phyloP scores from a whole-genome alignment of 2,113 vertebrate genomes.

The Notarius lentiginosus region DNA sequence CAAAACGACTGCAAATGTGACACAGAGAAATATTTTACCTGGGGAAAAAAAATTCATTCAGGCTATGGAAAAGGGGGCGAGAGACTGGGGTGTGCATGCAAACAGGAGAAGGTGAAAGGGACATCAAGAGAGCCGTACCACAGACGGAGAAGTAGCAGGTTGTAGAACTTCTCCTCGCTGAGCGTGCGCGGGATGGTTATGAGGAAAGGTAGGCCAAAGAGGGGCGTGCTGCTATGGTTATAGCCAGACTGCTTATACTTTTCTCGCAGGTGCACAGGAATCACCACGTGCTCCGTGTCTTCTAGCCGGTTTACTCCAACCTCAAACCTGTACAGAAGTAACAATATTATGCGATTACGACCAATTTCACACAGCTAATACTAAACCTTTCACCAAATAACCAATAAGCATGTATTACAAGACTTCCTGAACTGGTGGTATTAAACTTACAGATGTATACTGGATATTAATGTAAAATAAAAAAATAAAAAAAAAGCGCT shows the following conservation, averaged over 20 bases:
- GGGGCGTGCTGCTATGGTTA: constrained; percentile 90
- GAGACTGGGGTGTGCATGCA: too few relatives aligned
- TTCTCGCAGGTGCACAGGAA: constrained; percentile 93
- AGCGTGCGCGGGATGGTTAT: constrained; percentile 91
- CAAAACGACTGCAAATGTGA: constrained; percentile 67
- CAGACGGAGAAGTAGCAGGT: constrained; percentile 89
- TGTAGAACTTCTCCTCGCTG: constrained; percentile 96
- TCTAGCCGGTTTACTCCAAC: constrained; percentile 87
- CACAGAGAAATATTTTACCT: constrained; percentile 21
- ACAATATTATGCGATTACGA: background rate
- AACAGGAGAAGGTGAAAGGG: background rate
- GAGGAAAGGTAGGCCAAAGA: constrained; percentile 96
- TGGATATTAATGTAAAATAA: background rate
- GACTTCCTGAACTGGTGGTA: background rate
- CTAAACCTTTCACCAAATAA: background rate
- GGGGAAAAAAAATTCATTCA: background rate
- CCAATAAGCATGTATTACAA: background rate
- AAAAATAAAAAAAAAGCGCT: background rate
- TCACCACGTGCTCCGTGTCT: constrained; percentile 92
- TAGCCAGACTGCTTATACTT: constrained; percentile 95
- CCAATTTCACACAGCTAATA: background rate
- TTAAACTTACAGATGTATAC: background rate
- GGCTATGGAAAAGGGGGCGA: background rate
- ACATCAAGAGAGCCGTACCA: constrained; percentile 72
- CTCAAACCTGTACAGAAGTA: constrained; percentile 73